Conservation (phyloP, 2,797 vertebrate species). For the Crocidura indochinensis region DNA sequence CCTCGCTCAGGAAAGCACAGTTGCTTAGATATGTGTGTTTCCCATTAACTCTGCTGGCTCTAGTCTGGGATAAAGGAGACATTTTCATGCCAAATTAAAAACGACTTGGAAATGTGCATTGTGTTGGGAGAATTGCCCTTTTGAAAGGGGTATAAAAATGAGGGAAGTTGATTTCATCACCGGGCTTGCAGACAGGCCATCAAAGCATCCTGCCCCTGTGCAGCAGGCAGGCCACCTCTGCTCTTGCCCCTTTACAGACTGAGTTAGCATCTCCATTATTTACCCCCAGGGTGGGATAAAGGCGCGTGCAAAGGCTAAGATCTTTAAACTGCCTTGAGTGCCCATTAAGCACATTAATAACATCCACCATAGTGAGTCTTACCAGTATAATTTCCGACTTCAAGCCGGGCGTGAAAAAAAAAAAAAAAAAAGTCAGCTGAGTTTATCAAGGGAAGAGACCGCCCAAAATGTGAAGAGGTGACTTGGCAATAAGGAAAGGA, state of each 20-base stretch:
- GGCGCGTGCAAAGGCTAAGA: slow-evolving; percentile 77
- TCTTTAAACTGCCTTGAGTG: slow-evolving; percentile 85
- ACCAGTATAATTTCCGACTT: slow-evolving; percentile 82
- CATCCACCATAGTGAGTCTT: slow-evolving; percentile 80
- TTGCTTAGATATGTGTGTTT: slow-evolving; percentile 80
- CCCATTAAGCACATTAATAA: slow-evolving; percentile 86
- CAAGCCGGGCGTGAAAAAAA: slow-evolving; percentile 75
- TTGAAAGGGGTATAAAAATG: slow-evolving; percentile 75
- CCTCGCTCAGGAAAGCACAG: slow-evolving; percentile 70
- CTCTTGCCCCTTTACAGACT: slow-evolving; percentile 77
- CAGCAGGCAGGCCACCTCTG: slow-evolving; percentile 73
- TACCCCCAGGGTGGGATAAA: slow-evolving; percentile 86
- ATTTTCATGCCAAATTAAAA: slow-evolving; percentile 84
- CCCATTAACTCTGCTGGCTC: slow-evolving; percentile 78
- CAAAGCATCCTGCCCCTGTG: slow-evolving; percentile 73
- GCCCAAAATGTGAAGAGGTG: slow-evolving; percentile 72
- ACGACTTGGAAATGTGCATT: slow-evolving; percentile 81
- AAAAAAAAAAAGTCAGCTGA: slow-evolving; percentile 61
- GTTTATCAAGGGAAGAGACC: slow-evolving; percentile 78
- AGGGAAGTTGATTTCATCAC: slow-evolving; percentile 71
- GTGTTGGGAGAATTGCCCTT: slow-evolving; percentile 79
- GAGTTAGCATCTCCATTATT: slow-evolving; percentile 83
- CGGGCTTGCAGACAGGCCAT: slow-evolving; percentile 73
- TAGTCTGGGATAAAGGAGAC: slow-evolving; percentile 77
- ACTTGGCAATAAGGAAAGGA: not conserved